phyloP scores from a whole-genome alignment of 2,113 vertebrate genomes.

The Psittacara wagleri region DNA sequence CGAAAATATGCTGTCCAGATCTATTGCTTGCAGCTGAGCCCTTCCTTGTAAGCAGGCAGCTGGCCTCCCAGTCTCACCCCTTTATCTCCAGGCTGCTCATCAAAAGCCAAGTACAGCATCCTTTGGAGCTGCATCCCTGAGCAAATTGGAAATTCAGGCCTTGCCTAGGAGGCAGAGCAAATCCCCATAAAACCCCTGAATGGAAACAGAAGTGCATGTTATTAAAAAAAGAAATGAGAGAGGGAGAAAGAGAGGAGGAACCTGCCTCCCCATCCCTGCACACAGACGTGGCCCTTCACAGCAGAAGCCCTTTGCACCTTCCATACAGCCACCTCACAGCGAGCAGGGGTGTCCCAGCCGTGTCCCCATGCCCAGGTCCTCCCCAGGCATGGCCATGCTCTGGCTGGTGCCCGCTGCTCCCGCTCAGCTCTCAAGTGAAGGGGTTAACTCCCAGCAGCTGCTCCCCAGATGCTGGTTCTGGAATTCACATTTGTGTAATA shows the following conservation, averaged over 20 bases:
- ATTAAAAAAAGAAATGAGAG: not conserved
- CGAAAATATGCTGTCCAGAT: not conserved
- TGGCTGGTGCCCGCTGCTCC: fast-evolving
- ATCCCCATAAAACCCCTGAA: constrained; percentile 26
- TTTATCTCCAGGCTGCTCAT: not conserved
- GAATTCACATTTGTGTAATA: constrained; percentile 71
- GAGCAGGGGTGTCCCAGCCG: fast-evolving
- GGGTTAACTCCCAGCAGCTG: constrained; percentile 68
- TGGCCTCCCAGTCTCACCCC: not conserved
- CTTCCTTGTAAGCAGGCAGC: not conserved
- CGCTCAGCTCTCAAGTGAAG: not conserved
- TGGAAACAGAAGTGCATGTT: constrained; percentile 36
- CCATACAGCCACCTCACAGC: not conserved
- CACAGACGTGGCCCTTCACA: fast-evolving
- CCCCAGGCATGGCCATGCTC: fast-evolving
- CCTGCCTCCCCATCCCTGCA: not conserved
- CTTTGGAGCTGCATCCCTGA: fast-evolving
- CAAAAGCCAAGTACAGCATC: not conserved
- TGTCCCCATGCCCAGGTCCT: not conserved
- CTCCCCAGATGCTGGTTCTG: constrained; percentile 70
- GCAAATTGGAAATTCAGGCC: not conserved
- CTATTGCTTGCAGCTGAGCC: not conserved
- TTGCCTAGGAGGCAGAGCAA: not conserved
- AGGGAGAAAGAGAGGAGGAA: not conserved
- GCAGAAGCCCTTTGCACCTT: not conserved